Conservation (phyloP, 2,888 invertebrate genomes). For the Tolmerus cingulatus region DNA sequence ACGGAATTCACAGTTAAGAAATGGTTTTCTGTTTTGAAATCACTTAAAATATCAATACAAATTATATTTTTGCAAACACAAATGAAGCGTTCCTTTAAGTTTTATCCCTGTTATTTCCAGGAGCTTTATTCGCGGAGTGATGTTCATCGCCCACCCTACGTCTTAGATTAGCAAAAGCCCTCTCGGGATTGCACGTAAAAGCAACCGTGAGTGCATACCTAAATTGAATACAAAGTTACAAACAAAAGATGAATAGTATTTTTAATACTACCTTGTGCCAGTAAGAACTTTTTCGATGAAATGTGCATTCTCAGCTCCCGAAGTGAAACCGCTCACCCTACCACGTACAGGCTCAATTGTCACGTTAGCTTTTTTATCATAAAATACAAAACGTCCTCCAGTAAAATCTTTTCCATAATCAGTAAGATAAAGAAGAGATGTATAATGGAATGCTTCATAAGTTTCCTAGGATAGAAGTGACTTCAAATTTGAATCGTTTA, state of each 20-base stretch:
- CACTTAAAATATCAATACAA: not conserved
- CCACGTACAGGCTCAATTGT: conserved; percentile 80
- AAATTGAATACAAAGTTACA: not conserved
- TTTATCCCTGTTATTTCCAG: not conserved
- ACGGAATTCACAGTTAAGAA: not conserved
- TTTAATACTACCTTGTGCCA: conserved; percentile 65
- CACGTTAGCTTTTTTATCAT: conserved; percentile 71
- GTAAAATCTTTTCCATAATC: conserved; percentile 79
- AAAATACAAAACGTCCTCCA: conserved; percentile 84
- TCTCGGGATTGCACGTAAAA: conserved; percentile 80
- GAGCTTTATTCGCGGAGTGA: not conserved
- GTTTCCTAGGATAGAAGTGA: conserved; percentile 70
- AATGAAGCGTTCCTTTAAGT: not conserved
- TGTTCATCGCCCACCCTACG: not conserved
- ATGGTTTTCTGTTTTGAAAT: not conserved
- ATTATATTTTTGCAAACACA: not conserved
- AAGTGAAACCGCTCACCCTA: conserved; percentile 84
- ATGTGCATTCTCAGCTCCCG: conserved; percentile 86
- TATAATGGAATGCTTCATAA: conserved; percentile 87
- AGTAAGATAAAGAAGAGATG: conserved; percentile 80
- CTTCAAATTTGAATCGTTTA: not conserved
- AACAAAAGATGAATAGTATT: not conserved
- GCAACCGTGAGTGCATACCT: conserved; percentile 86
- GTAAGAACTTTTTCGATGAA: conserved; percentile 79
- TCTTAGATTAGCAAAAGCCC: conserved; percentile 71